Percentiles rank a stretch among this genome's conserved stretches.
Evolutionary conservation across 2,888 invertebrate species (phyloP).

Genomic region (Chymomyza caudatula): DNA sequence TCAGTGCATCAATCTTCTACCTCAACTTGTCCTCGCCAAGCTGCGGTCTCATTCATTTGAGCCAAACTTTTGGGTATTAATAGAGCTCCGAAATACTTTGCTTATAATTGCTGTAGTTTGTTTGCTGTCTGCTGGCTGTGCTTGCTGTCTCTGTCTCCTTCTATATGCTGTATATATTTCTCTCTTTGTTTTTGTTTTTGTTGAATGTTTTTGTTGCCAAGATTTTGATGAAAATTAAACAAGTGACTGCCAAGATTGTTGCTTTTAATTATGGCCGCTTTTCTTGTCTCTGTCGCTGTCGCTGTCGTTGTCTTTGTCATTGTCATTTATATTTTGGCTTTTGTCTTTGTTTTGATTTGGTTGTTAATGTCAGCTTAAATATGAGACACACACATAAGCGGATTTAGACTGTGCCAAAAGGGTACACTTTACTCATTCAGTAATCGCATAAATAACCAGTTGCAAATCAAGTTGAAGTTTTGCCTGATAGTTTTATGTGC

Average conservation of each 20-base stretch:
- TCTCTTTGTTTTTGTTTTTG: slow-evolving; percentile 1
- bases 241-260: slow-evolving; percentile 4
- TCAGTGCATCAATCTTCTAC: not conserved
- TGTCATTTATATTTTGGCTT: not conserved
- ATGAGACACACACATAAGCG: slow-evolving; percentile 54
- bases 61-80: slow-evolving; percentile 38
- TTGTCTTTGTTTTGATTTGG: slow-evolving; percentile 57
- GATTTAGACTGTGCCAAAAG: slow-evolving; percentile 43
- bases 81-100: slow-evolving; percentile 34
- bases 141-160: not conserved
- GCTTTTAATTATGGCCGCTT: slow-evolving; percentile 48
- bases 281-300: not conserved
- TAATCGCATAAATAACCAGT: slow-evolving; percentile 50
- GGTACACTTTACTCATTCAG: slow-evolving; percentile 31
- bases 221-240: slow-evolving; percentile 30
- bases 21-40: not conserved
- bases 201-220: slow-evolving; percentile 21
- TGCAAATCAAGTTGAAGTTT: slow-evolving; percentile 3
- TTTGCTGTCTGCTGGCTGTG: slow-evolving; percentile 51
- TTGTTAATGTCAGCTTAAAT: slow-evolving; percentile 58
- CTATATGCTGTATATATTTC: not conserved
- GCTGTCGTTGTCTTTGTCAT: not conserved
- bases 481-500: slow-evolving; percentile 68
- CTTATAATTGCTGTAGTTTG: slow-evolving; percentile 63
- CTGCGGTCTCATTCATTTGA: not conserved